Evolutionary conservation across 1,140 invertebrate genomes (phyloP), one percentile per base, ranked within the genome.

Genomic region (Bombus picipes): DNA sequence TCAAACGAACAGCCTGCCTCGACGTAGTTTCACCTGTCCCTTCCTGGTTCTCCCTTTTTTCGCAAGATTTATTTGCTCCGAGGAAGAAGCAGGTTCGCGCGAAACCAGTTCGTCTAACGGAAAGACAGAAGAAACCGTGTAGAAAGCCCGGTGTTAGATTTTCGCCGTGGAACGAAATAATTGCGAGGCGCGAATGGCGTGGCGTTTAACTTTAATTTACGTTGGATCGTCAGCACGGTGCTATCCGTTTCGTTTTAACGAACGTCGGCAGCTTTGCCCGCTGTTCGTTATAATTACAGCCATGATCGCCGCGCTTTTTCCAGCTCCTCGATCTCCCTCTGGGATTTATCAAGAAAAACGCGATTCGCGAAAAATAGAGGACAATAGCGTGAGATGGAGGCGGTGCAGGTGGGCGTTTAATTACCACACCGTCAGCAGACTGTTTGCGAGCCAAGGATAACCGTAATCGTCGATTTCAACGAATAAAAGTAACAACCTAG

Each of bases 391-490:
- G 65, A 80, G 34, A 3, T 2, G 47, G 5, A 72, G 68, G 43
- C 47, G 79, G 25, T 68, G 32, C 65, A 62, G 65, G 32, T 32
- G 76, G 34, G 37, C 39, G 76, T 74, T 89, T 89, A 89, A 90
- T 90, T 90, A 89, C 77, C 65, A 73, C 81, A 34, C 73, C 34
- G 88, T 89, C 88, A 87, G 88, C 88, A 59, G 68, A 74, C 59
- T 32, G 13, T 37, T 78, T 59, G 39, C 34, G n/a, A 57, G 68
- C 41, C 68, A 71, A 78, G 81, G 66, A 87, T 87, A 80, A 77
- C 77, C 80, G 76, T 90, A 90, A 90, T 90, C 81, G 88, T 53
- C 82, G 47, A 89, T 89, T 85, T 47, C 68, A 57, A 66, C 57
- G 70, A 65, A 79, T 39, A 57, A 57, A 34, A 68, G 70, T 39